Percentiles rank a stretch among this genome's conserved stretches.
Evolutionary conservation across 1,140 invertebrate genomes (phyloP).

Genomic region (Pogonus chalceus): DNA sequence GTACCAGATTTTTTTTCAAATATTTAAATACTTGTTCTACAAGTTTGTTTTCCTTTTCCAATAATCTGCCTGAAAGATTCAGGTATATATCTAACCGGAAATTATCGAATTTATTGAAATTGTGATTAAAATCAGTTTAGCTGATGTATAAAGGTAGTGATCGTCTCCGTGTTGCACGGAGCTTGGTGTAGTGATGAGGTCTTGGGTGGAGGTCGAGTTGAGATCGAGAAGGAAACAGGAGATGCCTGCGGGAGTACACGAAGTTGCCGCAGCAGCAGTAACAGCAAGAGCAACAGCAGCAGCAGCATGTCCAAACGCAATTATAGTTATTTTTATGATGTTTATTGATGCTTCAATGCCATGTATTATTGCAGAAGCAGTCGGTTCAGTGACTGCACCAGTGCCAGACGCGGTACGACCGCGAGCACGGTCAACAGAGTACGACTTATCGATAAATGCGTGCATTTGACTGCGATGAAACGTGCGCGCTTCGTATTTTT

Average conservation of each 20-base stretch:
- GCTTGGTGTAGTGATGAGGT: too few species aligned
- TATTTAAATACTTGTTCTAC: too few species aligned
- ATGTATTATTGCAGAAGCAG: slow-evolving; percentile 6
- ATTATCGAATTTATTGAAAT: too few species aligned
- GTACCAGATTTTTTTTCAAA: too few species aligned
- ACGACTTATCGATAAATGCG: background rate
- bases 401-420: slow-evolving; percentile 1
- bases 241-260: background rate
- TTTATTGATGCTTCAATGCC: slow-evolving; percentile 7
- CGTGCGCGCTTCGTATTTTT: background rate
- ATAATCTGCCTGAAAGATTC: too few species aligned
- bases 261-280: background rate
- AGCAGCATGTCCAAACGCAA: slow-evolving; percentile 4
- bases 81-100: too few species aligned
- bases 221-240: background rate
- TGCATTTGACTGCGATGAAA: background rate
- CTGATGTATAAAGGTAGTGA: too few species aligned
- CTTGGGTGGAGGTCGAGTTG: background rate
- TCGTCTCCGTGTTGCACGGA: too few species aligned
- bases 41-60: too few species aligned
- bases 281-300: background rate
- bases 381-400: slow-evolving; percentile 6
- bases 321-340: slow-evolving; percentile 7
- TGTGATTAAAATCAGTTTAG: too few species aligned
- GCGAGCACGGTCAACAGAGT: background rate